Evolutionary conservation across 2,797 vertebrate genomes (phyloP).

Genomic region (Okamejei kenojei): DNA sequence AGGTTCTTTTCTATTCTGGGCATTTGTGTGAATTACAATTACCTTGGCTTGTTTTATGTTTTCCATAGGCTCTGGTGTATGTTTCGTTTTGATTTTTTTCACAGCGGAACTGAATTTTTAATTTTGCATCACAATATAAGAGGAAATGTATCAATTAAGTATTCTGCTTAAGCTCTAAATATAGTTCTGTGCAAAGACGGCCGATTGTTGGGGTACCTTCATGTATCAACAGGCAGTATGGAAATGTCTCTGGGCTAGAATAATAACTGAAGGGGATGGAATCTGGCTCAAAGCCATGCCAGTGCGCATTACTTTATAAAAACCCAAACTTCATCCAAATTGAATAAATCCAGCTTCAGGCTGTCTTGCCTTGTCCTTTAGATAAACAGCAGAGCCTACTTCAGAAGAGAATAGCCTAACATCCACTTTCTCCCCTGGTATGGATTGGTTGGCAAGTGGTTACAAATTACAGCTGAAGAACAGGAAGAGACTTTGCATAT

Average conservation of each 20-base stretch:
- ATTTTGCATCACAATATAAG: background rate
- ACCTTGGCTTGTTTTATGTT: background rate
- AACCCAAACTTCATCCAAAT: background rate
- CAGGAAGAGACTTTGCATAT: background rate
- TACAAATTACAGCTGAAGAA: background rate
- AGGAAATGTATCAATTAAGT: background rate
- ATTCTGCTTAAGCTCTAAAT: background rate
- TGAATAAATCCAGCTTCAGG: background rate
- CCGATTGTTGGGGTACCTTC: background rate
- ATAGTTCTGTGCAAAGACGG: background rate
- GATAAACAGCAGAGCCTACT: background rate
- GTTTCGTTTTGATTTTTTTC: background rate
- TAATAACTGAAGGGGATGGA: background rate
- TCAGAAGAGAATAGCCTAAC: background rate
- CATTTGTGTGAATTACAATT: background rate
- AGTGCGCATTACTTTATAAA: background rate
- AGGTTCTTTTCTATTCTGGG: conserved; percentile 5
- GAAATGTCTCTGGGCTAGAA: background rate
- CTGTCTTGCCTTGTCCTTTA: background rate
- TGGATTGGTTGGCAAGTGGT: background rate
- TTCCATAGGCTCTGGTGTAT: background rate
- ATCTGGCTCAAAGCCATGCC: background rate
- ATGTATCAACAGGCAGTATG: background rate
- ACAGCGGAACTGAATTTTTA: background rate
- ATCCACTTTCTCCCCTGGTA: background rate